Evolutionary conservation across 2,888 invertebrate genomes (phyloP).

Genomic region (Halocaridina rubra): DNA sequence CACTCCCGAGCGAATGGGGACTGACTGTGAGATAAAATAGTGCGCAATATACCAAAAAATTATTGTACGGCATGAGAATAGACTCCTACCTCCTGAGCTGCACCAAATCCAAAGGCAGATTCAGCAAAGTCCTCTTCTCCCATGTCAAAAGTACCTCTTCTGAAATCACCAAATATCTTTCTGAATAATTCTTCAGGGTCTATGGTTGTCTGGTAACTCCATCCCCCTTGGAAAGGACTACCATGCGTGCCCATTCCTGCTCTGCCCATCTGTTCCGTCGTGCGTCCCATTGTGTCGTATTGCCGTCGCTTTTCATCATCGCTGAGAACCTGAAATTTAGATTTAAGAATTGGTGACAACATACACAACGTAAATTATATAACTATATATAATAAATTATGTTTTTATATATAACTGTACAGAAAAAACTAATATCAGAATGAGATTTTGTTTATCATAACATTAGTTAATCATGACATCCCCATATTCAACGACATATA

Average conservation of each 20-base stretch:
- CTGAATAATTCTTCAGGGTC: conserved; percentile 97
- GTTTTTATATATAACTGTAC: too few relatives aligned
- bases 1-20: too few relatives aligned
- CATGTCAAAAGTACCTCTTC: conserved; percentile 72
- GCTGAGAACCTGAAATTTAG: conserved; percentile 79
- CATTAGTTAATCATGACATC: too few relatives aligned
- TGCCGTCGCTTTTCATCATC: conserved; percentile 92
- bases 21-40: too few relatives aligned
- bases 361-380: too few relatives aligned
- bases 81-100: conserved; percentile 85
- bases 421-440: too few relatives aligned
- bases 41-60: too few relatives aligned
- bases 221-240: conserved; percentile 67
- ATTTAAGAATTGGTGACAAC: too few relatives aligned
- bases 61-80: too few relatives aligned
- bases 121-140: conserved; percentile 85
- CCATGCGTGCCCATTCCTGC: conserved; percentile 75
- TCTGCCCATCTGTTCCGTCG: conserved; percentile 86
- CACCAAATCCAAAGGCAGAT: conserved; percentile 89
- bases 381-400: too few relatives aligned
- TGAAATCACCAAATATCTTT: conserved; percentile 81
- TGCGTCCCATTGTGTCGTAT: conserved; percentile 90
- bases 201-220: conserved; percentile 88
- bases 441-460: too few relatives aligned
- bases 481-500: too few relatives aligned